Percentiles rank a stretch among this genome's conserved stretches.
Evolutionary conservation across 2,113 vertebrate species (phyloP).

Genomic region (Erythrocercus mccallii): DNA sequence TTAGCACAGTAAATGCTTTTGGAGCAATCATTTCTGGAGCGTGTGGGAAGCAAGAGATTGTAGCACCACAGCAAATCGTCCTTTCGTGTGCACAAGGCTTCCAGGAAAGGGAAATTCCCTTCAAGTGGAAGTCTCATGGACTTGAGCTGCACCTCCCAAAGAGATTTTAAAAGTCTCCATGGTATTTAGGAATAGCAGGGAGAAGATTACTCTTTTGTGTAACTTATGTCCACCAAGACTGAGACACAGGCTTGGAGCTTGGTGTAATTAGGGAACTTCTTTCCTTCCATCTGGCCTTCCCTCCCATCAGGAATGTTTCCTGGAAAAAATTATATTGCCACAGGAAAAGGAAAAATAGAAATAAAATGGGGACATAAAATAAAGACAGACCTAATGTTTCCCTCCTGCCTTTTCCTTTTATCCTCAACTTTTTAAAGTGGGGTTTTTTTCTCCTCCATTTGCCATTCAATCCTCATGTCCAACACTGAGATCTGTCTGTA

Average conservation of each 20-base stretch:
- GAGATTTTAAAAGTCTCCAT: background rate
- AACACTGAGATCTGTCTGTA: background rate
- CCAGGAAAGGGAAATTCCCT: background rate
- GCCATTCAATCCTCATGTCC: background rate
- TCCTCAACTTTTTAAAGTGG: fast-evolving
- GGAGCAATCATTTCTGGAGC: background rate
- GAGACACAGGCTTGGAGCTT: background rate
- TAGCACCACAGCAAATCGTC: background rate
- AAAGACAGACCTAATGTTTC: background rate
- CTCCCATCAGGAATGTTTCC: background rate
- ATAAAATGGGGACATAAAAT: background rate
- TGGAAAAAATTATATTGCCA: background rate
- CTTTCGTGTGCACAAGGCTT: background rate
- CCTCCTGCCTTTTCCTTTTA: background rate
- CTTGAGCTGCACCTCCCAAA: background rate
- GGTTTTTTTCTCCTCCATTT: background rate
- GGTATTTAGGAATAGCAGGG: background rate
- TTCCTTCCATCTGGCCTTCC: background rate
- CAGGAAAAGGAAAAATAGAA: background rate
- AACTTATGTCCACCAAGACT: background rate
- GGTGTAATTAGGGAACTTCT: background rate
- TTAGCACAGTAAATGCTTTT: background rate
- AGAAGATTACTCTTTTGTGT: background rate
- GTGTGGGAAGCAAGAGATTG: background rate
- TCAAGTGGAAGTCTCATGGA: background rate